Evolutionary conservation across 1,140 invertebrate species (phyloP).

Genomic region (Drosophila pruinosa): DNA sequence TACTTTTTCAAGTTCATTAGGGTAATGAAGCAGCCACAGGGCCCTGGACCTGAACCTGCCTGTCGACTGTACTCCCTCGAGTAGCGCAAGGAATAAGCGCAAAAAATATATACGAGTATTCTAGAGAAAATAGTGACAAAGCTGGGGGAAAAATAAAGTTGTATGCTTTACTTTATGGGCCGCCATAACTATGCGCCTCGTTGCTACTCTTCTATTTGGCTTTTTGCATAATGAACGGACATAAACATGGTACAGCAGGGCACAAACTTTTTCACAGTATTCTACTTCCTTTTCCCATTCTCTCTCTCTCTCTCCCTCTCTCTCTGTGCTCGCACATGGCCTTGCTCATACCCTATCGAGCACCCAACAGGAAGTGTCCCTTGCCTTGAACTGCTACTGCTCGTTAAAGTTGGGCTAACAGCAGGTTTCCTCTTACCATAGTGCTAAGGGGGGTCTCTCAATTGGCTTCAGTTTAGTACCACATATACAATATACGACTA

Average conservation of each 20-base stretch:
- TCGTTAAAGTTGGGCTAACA: slow-evolving; percentile 28
- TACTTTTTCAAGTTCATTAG: slow-evolving; percentile 81
- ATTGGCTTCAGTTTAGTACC: slow-evolving; percentile 25
- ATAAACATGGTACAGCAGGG: slow-evolving; percentile 49
- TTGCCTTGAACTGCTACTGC: not conserved
- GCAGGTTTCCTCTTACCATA: not conserved
- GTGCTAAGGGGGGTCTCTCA: not conserved
- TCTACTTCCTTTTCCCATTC: slow-evolving; percentile 9
- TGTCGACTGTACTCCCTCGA: slow-evolving; percentile 9
- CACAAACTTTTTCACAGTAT: slow-evolving; percentile 57
- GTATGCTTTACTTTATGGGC: slow-evolving; percentile 60
- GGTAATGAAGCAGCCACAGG: slow-evolving; percentile 77
- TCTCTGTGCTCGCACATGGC: slow-evolving; percentile 49
- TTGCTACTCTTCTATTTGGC: slow-evolving; percentile 52
- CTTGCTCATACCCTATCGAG: not conserved
- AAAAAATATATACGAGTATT: too few relatives aligned
- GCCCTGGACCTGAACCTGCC: slow-evolving; percentile 12
- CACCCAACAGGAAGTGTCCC: not conserved
- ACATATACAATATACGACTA: slow-evolving; percentile 35
- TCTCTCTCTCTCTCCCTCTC: not conserved
- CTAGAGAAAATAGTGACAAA: not conserved
- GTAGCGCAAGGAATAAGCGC: slow-evolving; percentile 1
- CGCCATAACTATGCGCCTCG: slow-evolving; percentile 56
- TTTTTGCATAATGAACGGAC: slow-evolving; percentile 78
- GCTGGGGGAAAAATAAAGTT: slow-evolving; percentile 46